These are phyloP conservation scores for Budorcas taxicolor DNA, from an alignment of 2,113 vertebrate genomes.

Conservation along the genomic window DNA sequence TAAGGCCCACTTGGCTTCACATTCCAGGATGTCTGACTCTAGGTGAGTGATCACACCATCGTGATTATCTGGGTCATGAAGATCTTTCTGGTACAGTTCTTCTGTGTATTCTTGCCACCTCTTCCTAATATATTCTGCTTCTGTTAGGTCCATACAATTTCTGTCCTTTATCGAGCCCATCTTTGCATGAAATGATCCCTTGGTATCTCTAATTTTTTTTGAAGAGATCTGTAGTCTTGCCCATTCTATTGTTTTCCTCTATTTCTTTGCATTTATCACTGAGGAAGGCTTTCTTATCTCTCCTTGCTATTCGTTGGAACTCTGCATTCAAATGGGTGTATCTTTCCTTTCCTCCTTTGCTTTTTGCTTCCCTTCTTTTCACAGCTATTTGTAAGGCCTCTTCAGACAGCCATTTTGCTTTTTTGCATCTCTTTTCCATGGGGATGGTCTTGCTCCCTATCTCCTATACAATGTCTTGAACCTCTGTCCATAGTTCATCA, in stretches of 20 bases:
- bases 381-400: neutral
- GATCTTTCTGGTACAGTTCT: neutral
- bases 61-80: neutral
- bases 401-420: neutral
- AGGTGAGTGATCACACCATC: neutral
- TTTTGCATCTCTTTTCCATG: neutral
- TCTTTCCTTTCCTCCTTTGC: neutral
- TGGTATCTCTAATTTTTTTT: neutral
- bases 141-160: neutral
- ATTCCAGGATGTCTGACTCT: neutral
- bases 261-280: neutral
- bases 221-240: neutral
- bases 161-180: neutral
- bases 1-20: neutral
- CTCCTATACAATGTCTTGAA: neutral
- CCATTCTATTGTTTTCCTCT: neutral
- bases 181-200: neutral
- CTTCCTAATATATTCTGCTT: neutral
- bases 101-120: neutral
- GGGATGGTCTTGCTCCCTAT: neutral
- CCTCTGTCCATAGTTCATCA: neutral
- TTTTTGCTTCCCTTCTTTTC: neutral
- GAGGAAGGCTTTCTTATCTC: neutral
- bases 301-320: neutral
- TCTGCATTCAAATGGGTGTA: neutral